Evolutionary conservation across 2,113 vertebrate species (phyloP), one percentile per base, ranked within the genome.

Genomic region (Tympanuchus pallidicinctus): DNA sequence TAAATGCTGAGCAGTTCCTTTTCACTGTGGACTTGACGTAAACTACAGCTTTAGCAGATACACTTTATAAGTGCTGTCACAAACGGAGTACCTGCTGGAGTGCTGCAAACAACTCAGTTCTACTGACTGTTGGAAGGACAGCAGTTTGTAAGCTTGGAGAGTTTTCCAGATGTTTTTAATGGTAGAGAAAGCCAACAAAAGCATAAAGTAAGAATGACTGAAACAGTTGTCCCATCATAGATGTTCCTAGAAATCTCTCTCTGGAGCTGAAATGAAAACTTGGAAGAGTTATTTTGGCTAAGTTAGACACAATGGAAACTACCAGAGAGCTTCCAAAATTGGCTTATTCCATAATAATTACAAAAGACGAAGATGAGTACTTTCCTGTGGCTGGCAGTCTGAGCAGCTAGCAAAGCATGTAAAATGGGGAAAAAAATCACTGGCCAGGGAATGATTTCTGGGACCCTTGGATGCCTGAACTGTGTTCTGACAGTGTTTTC

Each of bases 221-320:
- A 90, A 84, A 90, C 61, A 30, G 65, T 88, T 92, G 42, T 88
- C 22, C 56, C 88, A 73, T 92, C 73, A 57, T 81, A 86, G 47
- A 86, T 83, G 25, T 96, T 96, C 94, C 93, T 95, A 96, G 94
- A 96, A 95, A 94, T 83, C 92, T 83, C 82, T 91, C 75, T 95
- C 88, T 88, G 69, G 90, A 95, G 38, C 57, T 86, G 76, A 93
- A 94, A 90, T 30, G 32, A 94, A 93, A 92, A 67, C 47, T 81
- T 86, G 80, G 72, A 94, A 94, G 67, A 45, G 5, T 30, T 88
- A 64, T 78, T 92, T 54, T 84, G 83, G 86, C 93, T 21, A 60
- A 83, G 80, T 77, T 72, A 40, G 42, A 86, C 85, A 85, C 34
- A 82, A 67, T 48, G 61, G 65, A 93, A 92, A 86, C 70, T 81